Conservation (phyloP, 2,797 vertebrate genomes). For the Lacerta bilineata region DNA sequence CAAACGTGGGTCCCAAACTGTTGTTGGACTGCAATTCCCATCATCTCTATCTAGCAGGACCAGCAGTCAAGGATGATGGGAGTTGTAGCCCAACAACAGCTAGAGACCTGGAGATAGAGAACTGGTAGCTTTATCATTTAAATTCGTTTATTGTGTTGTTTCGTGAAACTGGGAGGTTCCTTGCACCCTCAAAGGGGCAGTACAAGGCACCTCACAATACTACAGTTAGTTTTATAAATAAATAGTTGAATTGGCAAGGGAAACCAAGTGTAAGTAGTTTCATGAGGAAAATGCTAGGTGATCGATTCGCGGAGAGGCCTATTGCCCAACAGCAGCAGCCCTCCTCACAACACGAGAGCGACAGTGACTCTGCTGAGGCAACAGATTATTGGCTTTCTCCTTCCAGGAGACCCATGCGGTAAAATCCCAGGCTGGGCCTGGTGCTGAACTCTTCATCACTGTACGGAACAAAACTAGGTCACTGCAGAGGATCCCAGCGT, state of each 20-base stretch:
- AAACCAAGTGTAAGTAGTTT: not conserved
- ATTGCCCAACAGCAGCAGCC: not conserved
- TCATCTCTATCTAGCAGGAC: not conserved
- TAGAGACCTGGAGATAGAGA: too few relatives aligned
- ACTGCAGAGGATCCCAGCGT: slow-evolving; percentile 6
- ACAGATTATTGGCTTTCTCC: not conserved
- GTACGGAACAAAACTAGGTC: slow-evolving; percentile 25
- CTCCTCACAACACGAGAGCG: not conserved
- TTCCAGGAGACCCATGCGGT: not conserved
- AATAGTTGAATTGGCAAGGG: too few relatives aligned
- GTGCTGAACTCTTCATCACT: slow-evolving; percentile 27
- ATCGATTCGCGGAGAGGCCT: not conserved
- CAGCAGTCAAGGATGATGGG: not conserved
- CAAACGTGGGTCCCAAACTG: not conserved
- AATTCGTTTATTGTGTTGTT: too few relatives aligned
- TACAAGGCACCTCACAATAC: too few relatives aligned
- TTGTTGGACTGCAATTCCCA: not conserved
- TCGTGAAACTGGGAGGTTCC: too few relatives aligned
- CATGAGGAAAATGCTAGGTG: not conserved
- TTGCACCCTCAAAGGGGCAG: too few relatives aligned
- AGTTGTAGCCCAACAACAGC: not conserved
- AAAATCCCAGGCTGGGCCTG: not conserved
- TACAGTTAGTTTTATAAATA: too few relatives aligned
- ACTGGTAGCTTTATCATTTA: too few relatives aligned
- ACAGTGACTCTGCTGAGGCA: not conserved